Conservation (phyloP, 2,113 vertebrate genomes). For the Proterorhinus semilunaris region DNA sequence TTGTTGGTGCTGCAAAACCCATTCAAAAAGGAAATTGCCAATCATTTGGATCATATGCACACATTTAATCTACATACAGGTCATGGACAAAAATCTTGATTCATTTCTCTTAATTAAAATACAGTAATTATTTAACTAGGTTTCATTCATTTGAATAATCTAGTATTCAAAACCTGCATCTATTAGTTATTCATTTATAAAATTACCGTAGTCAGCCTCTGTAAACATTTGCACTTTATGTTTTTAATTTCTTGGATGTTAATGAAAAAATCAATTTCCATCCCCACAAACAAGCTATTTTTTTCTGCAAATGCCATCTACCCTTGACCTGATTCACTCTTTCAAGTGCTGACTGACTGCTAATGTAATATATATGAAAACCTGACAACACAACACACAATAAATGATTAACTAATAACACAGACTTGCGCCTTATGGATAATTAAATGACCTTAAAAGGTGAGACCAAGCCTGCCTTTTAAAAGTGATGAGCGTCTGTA, state of each 20-base stretch:
- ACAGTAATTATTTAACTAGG: too few relatives aligned
- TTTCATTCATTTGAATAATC: too few relatives aligned
- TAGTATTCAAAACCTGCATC: too few relatives aligned
- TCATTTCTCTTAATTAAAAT: too few relatives aligned
- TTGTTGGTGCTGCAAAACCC: too few relatives aligned
- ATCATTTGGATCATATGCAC: too few relatives aligned
- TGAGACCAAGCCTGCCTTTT: background rate
- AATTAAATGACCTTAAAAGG: conserved; percentile 10
- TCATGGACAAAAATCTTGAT: too few relatives aligned
- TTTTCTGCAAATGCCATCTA: background rate
- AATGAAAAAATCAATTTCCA: background rate
- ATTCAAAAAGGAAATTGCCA: too few relatives aligned
- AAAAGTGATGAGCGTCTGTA: background rate
- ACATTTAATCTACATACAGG: too few relatives aligned
- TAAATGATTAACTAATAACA: conserved; percentile 10
- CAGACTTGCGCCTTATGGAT: background rate
- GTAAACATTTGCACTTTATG: conserved; percentile 9
- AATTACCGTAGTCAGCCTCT: background rate
- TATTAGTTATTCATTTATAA: too few relatives aligned
- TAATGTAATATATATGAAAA: background rate
- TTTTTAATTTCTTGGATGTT: too few relatives aligned
- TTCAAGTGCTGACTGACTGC: background rate
- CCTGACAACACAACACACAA: background rate
- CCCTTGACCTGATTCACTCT: background rate
- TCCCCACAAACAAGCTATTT: background rate